A percentile compares a stretch with the other conserved stretches of the same genome.
Conservation (phyloP, 1,140 invertebrate genomes). For the Battus philenor region DNA sequence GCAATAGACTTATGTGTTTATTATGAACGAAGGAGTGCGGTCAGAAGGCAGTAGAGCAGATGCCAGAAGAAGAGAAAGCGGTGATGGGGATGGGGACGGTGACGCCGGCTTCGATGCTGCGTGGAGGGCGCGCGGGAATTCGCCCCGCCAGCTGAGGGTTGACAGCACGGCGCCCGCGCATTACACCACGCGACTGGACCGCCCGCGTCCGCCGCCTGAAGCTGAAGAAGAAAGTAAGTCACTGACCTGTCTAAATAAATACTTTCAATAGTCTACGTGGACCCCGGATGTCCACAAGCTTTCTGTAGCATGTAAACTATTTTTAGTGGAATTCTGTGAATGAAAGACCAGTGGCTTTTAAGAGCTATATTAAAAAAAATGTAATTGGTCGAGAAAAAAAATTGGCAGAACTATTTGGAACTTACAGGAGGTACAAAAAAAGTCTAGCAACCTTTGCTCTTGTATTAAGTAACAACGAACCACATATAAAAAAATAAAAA, state of each 20-base stretch:
- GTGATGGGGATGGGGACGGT: constrained; percentile 19
- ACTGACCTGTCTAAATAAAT: no score
- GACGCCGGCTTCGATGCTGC: constrained; percentile 41
- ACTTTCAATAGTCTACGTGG: no score
- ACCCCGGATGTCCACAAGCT: no score
- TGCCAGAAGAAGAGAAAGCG: constrained; percentile 4
- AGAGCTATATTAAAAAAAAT: constrained; percentile 93
- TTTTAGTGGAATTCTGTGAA: constrained; percentile 96
- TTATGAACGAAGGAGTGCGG: no score
- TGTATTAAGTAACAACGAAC: no score
- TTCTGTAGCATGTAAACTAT: constrained; percentile 98
- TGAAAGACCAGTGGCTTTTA: constrained; percentile 92
- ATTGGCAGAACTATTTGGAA: constrained; percentile 97
- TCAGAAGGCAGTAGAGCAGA: not conserved
- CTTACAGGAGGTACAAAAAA: constrained; percentile 87
- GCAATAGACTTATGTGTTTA: no score
- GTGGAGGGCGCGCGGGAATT: constrained; percentile 34
- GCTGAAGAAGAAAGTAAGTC: constrained; percentile 57
- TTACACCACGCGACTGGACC: constrained; percentile 50
- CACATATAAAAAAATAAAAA: no score
- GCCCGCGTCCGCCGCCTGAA: constrained; percentile 26
- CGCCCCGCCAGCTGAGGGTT: constrained; percentile 41
- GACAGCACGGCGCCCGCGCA: constrained; percentile 36
- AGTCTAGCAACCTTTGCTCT: no score
- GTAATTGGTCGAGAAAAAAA: constrained; percentile 62